These are phyloP conservation scores for Euura lappo DNA, from an alignment of 1,140 invertebrate genomes.

Conservation along the genomic window DNA sequence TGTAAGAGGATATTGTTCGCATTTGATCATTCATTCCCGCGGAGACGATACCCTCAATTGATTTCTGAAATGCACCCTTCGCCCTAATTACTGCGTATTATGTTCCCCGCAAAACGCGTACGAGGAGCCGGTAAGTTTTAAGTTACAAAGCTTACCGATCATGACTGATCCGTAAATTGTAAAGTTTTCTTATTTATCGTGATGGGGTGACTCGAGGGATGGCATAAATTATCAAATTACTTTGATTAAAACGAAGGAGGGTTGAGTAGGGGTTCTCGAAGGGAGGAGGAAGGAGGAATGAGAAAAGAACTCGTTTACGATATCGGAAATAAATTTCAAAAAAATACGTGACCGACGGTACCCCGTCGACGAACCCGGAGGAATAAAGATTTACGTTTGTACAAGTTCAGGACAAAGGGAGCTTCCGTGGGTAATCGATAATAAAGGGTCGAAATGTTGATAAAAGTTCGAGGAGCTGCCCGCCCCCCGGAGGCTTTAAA, in stretches of 20 bases:
- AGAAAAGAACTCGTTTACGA: slow-evolving; percentile 26
- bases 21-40: not conserved
- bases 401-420: slow-evolving; percentile 36
- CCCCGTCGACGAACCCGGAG: slow-evolving; percentile 19
- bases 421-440: slow-evolving; percentile 6
- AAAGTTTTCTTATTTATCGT: slow-evolving; percentile 43
- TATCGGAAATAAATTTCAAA: slow-evolving; percentile 45
- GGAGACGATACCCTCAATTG: not conserved
- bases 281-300: slow-evolving; percentile 6
- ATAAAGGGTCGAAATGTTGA: slow-evolving; percentile 8
- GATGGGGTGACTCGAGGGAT: slow-evolving; percentile 33
- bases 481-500: not conserved
- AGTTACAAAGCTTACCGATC: slow-evolving; percentile 4
- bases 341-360: slow-evolving; percentile 37
- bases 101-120: slow-evolving; percentile 12
- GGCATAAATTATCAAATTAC: slow-evolving; percentile 50
- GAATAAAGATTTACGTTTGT: slow-evolving; percentile 39
- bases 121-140: slow-evolving; percentile 25
- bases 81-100: not conserved
- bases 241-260: slow-evolving; percentile 45
- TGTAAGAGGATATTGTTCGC: not conserved
- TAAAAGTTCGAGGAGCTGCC: not conserved
- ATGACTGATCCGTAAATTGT: slow-evolving; percentile 41
- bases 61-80: not conserved
- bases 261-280: not conserved